phyloP scores from a whole-genome alignment of 2,113 vertebrate genomes.

The Leucosticte australis region DNA sequence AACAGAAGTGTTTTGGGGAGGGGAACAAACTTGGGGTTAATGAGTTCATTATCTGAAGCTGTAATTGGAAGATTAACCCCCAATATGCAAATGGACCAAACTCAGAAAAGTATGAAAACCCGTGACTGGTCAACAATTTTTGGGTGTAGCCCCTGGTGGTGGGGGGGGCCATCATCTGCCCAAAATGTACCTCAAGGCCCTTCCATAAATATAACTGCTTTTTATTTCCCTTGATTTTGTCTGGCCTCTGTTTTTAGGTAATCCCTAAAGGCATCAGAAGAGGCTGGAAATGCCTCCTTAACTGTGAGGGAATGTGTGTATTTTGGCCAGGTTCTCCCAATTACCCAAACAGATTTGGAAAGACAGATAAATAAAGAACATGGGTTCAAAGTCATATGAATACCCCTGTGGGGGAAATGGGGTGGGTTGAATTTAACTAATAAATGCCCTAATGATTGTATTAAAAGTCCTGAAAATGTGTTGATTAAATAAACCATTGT shows the following conservation, averaged over 20 bases:
- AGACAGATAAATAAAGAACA: neutral
- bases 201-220: neutral
- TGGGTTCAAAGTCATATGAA: neutral
- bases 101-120: neutral
- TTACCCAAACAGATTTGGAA: neutral
- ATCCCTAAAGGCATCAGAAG: neutral
- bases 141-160: neutral
- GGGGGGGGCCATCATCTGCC: neutral
- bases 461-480: neutral
- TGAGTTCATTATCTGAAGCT: neutral
- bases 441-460: neutral
- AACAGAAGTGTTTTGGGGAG: neutral
- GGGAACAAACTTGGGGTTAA: neutral
- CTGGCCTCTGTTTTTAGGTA: neutral
- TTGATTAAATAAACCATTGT: neutral
- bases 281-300: neutral
- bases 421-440: neutral
- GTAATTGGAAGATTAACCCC: neutral
- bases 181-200: neutral
- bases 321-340: neutral
- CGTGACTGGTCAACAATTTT: accelerated
- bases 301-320: neutral
- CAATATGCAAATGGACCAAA: neutral
- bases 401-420: neutral
- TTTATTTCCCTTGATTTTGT: neutral